phyloP scores from a whole-genome alignment of 2,888 invertebrate genomes.

The Macroteleia sp. region DNA sequence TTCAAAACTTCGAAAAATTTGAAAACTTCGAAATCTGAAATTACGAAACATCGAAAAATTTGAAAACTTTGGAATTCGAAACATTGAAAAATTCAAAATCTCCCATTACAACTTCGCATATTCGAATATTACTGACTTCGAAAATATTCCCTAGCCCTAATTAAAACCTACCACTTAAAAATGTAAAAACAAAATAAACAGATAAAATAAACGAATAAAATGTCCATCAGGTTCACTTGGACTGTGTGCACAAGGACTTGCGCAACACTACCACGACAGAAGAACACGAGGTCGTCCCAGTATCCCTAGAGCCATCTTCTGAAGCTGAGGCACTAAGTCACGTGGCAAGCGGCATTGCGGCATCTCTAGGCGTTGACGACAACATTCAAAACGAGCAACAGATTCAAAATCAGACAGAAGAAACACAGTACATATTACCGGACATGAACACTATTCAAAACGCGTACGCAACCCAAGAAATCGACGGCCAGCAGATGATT shows the following conservation, averaged over 20 bases:
- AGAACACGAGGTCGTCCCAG: conserved; percentile 61
- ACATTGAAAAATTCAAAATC: no score
- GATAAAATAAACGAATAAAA: no score
- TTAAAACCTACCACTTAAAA: no score
- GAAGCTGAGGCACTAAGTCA: conserved; percentile 86
- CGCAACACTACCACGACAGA: conserved; percentile 13
- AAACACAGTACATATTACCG: conserved; percentile 74
- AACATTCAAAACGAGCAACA: conserved; percentile 86
- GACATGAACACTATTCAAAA: conserved; percentile 69
- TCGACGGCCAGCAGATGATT: conserved; percentile 80
- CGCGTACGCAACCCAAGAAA: conserved; percentile 82
- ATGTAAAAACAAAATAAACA: no score
- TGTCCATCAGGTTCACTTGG: conserved; percentile 84
- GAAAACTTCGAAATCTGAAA: no score
- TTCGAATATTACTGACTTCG: no score
- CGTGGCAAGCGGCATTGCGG: conserved; percentile 86
- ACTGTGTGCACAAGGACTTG: conserved; percentile 76
- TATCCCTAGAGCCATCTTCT: conserved; percentile 84
- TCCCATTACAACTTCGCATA: no score
- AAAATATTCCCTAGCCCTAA: no score
- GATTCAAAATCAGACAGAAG: conserved; percentile 63
- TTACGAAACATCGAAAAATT: no score
- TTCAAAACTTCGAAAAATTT: no score
- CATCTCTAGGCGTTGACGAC: conserved; percentile 85
- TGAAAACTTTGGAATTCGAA: no score